Conservation (phyloP, 2,113 vertebrate species). For the Gracilinanus agilis region DNA sequence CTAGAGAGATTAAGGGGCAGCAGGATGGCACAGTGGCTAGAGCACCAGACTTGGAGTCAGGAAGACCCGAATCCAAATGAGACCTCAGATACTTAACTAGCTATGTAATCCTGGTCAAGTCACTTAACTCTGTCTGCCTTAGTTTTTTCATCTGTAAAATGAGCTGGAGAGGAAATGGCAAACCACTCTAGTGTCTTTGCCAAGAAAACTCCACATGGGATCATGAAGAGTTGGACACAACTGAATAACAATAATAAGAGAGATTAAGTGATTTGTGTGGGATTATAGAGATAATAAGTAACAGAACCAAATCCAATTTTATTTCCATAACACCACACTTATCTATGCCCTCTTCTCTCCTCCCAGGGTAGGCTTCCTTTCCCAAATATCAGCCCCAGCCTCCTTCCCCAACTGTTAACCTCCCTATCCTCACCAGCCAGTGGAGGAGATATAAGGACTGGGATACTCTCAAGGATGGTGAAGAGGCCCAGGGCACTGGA, state of each 20-base stretch:
- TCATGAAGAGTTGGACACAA: no score
- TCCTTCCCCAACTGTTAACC: neutral
- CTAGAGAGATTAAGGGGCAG: neutral
- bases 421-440: constrained; percentile 89
- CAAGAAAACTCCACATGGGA: no score
- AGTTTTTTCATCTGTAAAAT: no score
- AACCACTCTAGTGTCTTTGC: no score
- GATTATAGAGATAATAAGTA: neutral
- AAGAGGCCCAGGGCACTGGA: constrained; percentile 94
- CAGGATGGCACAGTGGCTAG: no score
- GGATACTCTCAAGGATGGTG: constrained; percentile 91
- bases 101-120: no score
- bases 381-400: neutral
- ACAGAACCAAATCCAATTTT: neutral
- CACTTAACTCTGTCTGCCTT: no score
- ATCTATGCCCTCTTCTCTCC: neutral
- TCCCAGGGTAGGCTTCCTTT: neutral
- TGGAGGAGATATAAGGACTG: constrained; percentile 91
- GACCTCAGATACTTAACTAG: no score
- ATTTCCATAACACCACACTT: neutral
- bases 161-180: no score
- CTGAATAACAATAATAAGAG: neutral
- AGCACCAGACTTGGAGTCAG: no score
- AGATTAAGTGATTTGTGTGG: neutral
- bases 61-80: no score